phyloP scores from a whole-genome alignment of 1,140 invertebrate species.

The Microplitis demolitor region DNA sequence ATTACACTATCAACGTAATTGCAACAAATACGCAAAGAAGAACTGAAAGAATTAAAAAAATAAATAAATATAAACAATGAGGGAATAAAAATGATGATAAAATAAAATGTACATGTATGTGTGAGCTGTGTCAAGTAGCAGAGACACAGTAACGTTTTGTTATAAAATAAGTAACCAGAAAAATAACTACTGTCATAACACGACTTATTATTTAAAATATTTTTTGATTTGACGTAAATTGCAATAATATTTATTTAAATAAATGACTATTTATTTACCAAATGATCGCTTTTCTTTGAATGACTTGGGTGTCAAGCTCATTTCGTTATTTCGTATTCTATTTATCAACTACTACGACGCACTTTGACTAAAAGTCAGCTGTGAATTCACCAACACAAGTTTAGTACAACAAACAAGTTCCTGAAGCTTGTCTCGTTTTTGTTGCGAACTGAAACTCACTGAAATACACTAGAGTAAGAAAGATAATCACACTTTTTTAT shows the following conservation, averaged over 20 bases:
- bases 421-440: no score
- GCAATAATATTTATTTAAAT: neutral
- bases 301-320: slow-evolving; percentile 43
- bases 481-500: no score
- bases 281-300: slow-evolving; percentile 53
- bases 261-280: slow-evolving; percentile 36
- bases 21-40: neutral
- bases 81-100: neutral
- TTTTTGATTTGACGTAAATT: neutral
- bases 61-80: neutral
- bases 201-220: no score
- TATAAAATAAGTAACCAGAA: no score
- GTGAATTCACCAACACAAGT: neutral
- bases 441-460: no score
- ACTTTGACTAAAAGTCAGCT: slow-evolving; percentile 21
- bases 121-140: no score
- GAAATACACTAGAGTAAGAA: no score
- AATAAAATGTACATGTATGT: no score
- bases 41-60: neutral
- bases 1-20: no score
- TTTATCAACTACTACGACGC: slow-evolving; percentile 27
- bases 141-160: no score
- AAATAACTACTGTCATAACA: no score
- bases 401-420: no score
- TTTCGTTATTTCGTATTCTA: slow-evolving; percentile 25